These are phyloP conservation scores for Neoscelio sp. DNA, from an alignment of 2,888 invertebrate species.

Conservation along the genomic window DNA sequence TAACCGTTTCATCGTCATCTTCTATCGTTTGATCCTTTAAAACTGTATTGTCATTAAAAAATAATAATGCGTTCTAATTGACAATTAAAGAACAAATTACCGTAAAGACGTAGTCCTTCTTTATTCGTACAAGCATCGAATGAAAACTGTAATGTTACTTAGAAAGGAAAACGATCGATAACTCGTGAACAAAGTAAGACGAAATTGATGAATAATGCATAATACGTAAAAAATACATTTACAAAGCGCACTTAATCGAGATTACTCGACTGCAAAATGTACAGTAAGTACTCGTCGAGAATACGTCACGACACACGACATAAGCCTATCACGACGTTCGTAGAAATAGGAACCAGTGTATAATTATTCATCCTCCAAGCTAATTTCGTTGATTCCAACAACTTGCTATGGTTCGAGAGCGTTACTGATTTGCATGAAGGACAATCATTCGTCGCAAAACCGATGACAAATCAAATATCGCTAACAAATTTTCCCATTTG, in stretches of 20 bases:
- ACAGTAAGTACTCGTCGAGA: slow-evolving; percentile 10
- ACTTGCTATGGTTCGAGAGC: slow-evolving; percentile 32
- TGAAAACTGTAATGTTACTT: slow-evolving; percentile 15
- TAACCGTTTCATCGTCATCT: no score
- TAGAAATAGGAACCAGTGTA: slow-evolving; percentile 34
- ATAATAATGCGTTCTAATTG: slow-evolving; percentile 7
- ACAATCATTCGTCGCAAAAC: slow-evolving; percentile 46
- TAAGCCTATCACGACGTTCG: slow-evolving; percentile 28
- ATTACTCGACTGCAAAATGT: slow-evolving; percentile 9
- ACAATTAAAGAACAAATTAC: slow-evolving; percentile 16
- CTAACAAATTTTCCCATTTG: slow-evolving; percentile 27
- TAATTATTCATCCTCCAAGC: slow-evolving; percentile 30
- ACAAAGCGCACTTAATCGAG: slow-evolving; percentile 47
- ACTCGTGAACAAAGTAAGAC: background rate
- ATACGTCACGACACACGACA: slow-evolving; percentile 20
- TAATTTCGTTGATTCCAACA: slow-evolving; percentile 32
- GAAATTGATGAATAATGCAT: slow-evolving; percentile 22
- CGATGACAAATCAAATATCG: slow-evolving; percentile 52
- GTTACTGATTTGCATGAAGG: slow-evolving; percentile 46
- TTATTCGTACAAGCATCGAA: slow-evolving; percentile 28
- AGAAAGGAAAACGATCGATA: slow-evolving; percentile 4
- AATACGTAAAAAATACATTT: slow-evolving; percentile 19
- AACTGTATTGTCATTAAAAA: no score
- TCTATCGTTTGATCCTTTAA: no score
- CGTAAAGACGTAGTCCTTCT: slow-evolving; percentile 17